Conservation (phyloP, 2,113 vertebrate genomes). For the Eptesicus fuscus region DNA sequence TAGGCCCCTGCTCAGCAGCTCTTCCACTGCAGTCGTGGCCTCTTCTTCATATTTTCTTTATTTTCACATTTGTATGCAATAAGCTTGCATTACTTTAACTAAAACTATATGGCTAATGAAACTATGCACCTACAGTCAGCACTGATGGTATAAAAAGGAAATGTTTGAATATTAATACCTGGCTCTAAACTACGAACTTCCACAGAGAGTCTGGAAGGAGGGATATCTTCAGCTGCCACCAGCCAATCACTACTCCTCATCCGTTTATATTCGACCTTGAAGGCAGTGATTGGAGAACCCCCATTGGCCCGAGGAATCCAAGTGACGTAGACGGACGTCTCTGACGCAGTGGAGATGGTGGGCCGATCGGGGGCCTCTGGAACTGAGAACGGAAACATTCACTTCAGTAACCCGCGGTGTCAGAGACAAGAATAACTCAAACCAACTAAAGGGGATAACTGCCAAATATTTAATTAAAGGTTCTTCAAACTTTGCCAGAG, state of each 20-base stretch:
- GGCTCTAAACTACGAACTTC: slow-evolving; percentile 95
- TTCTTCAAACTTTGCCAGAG: background rate
- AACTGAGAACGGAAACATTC: slow-evolving; percentile 79
- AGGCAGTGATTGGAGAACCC: slow-evolving; percentile 95
- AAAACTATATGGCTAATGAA: background rate
- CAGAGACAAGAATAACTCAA: background rate
- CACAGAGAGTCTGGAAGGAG: slow-evolving; percentile 96
- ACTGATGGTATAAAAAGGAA: background rate
- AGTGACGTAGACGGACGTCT: slow-evolving; percentile 95
- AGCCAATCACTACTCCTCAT: slow-evolving; percentile 89
- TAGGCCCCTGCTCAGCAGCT: too few relatives aligned
- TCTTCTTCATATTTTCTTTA: background rate
- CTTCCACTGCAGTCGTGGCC: too few relatives aligned
- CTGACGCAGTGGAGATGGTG: slow-evolving; percentile 92
- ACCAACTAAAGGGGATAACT: background rate
- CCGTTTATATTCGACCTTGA: slow-evolving; percentile 93
- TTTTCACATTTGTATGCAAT: background rate
- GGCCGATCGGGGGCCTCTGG: slow-evolving; percentile 96
- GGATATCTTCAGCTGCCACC: slow-evolving; percentile 92
- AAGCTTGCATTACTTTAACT: background rate
- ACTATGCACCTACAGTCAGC: background rate
- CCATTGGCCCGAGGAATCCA: slow-evolving; percentile 98
- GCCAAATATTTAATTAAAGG: background rate
- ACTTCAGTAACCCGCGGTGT: background rate
- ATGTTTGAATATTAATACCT: slow-evolving; percentile 79